A percentile compares a stretch with the other conserved stretches of the same genome.
These are phyloP conservation scores for Pheosia tremula DNA, from an alignment of 2,888 invertebrate species.

Conservation along the genomic window DNA sequence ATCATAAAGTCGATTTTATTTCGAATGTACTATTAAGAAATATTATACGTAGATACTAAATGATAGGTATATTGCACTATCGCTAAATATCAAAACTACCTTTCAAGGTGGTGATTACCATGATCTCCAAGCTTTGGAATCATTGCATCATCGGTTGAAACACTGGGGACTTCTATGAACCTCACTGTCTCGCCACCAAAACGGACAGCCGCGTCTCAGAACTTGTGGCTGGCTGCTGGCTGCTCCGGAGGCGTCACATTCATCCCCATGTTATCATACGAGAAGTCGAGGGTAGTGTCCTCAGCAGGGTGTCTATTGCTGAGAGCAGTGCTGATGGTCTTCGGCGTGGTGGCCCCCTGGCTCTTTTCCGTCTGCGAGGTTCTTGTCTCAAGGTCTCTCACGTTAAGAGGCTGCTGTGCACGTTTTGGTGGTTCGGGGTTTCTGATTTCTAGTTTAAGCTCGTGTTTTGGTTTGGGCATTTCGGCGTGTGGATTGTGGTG, in stretches of 20 bases:
- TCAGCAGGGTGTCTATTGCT: constrained; percentile 90
- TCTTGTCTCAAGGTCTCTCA: constrained; percentile 65
- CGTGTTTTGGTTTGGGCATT: constrained; percentile 70
- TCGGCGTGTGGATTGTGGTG: constrained; percentile 80
- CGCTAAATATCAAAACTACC: background rate
- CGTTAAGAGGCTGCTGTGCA: constrained; percentile 67
- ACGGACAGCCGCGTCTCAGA: constrained; percentile 57
- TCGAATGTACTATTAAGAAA: background rate
- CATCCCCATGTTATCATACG: constrained; percentile 92
- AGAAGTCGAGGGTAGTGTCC: constrained; percentile 90
- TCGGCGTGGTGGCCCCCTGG: constrained; percentile 84
- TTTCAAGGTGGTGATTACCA: background rate
- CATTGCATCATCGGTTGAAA: background rate
- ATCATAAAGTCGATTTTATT: background rate
- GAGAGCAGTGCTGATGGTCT: constrained; percentile 88
- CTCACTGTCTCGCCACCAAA: constrained; percentile 48
- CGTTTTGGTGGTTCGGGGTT: constrained; percentile 72
- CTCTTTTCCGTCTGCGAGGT: constrained; percentile 79
- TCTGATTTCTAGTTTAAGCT: constrained; percentile 72
- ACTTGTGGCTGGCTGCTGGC: constrained; percentile 64
- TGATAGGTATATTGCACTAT: constrained; percentile 4
- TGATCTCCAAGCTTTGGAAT: background rate
- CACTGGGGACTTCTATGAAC: constrained; percentile 26
- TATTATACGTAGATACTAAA: background rate
- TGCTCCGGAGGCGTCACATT: constrained; percentile 86